phyloP scores from a whole-genome alignment of 2,113 vertebrate genomes.

The Mirza zaza region DNA sequence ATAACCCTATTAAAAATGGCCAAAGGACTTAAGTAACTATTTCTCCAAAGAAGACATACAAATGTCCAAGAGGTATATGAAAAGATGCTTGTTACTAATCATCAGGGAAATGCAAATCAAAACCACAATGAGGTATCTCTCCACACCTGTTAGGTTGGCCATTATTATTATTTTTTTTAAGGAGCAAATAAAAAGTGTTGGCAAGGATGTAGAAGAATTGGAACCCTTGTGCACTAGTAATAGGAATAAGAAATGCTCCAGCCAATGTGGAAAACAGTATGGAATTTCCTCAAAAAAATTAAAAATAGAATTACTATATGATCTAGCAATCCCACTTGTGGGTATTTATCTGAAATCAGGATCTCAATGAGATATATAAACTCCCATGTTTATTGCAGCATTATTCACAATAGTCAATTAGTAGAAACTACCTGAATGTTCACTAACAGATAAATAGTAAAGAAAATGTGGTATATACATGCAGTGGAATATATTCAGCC shows the following conservation, averaged over 20 bases:
- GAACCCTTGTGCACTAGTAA: background rate
- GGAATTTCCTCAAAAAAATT: background rate
- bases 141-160: background rate
- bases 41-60: background rate
- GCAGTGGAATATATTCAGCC: background rate
- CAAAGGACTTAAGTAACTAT: background rate
- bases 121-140: background rate
- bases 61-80: background rate
- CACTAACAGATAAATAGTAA: background rate
- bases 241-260: background rate
- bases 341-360: background rate
- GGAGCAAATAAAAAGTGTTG: background rate
- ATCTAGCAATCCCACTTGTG: background rate
- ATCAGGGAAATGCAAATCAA: background rate
- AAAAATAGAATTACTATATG: background rate
- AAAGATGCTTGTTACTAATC: background rate
- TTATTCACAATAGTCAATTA: background rate
- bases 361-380: background rate
- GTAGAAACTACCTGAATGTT: background rate
- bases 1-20: background rate
- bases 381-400: background rate
- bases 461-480: background rate
- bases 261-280: background rate
- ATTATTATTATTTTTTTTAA: background rate
- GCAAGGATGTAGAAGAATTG: background rate